Evolutionary conservation across 2,113 vertebrate genomes (phyloP).

Genomic region (Grammomys dolichurus): DNA sequence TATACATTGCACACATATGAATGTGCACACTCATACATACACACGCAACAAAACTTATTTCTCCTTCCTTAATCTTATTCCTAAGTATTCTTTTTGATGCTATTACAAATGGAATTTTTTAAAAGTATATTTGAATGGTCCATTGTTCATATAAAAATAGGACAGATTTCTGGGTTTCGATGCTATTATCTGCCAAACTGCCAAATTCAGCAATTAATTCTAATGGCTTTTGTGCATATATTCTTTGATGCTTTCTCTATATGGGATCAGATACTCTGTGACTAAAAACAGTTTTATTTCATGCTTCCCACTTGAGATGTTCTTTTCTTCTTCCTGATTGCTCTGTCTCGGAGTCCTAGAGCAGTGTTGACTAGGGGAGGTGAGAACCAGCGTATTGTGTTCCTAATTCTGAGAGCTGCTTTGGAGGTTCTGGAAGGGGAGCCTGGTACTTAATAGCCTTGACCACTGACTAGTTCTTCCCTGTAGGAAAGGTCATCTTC

Average conservation of each 20-base stretch:
- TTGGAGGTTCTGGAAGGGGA: not conserved
- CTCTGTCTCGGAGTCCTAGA: not conserved
- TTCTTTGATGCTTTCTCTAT: not conserved
- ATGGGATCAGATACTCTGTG: not conserved
- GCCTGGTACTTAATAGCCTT: no score
- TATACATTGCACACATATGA: not conserved
- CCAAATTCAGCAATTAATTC: not conserved
- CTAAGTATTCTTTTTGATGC: not conserved
- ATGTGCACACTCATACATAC: not conserved
- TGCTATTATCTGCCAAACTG: not conserved
- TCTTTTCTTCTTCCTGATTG: not conserved
- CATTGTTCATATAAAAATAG: not conserved
- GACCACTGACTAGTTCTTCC: not conserved
- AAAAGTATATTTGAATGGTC: not conserved
- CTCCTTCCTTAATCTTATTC: not conserved
- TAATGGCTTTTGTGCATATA: not conserved
- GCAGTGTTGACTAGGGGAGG: not conserved
- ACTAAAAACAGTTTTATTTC: not conserved
- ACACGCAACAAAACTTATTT: not conserved
- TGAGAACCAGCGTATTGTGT: not conserved
- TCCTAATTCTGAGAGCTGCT: not conserved
- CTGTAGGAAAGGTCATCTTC: not conserved
- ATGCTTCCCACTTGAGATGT: not conserved
- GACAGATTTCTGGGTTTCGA: not conserved
- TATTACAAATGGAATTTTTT: not conserved